Conservation (phyloP, 1,140 invertebrate species). For the Pissodes strobi region DNA sequence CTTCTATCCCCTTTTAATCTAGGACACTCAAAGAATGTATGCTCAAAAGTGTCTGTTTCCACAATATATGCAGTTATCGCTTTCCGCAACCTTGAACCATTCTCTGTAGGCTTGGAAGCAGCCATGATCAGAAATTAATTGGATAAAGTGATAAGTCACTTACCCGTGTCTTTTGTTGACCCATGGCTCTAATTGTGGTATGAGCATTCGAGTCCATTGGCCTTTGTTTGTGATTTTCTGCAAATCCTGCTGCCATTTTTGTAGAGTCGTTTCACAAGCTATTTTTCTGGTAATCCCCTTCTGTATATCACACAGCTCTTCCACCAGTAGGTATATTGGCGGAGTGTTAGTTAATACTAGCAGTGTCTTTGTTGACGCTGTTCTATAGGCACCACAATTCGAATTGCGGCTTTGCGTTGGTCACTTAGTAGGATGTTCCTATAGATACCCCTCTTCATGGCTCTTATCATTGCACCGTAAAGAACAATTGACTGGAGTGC, state of each 20-base stretch:
- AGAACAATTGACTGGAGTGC: slow-evolving; percentile 7
- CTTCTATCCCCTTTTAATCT: too few species aligned
- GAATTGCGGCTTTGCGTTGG: slow-evolving; percentile 8
- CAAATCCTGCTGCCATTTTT: slow-evolving; percentile 24
- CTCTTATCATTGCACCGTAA: not conserved
- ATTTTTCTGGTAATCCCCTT: too few species aligned
- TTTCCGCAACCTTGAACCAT: too few species aligned
- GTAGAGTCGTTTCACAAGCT: too few species aligned
- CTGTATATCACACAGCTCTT: too few species aligned
- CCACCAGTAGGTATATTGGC: not conserved
- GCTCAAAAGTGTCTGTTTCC: too few species aligned
- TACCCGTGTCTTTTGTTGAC: slow-evolving; percentile 31
- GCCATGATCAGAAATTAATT: slow-evolving; percentile 46
- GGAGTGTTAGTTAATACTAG: not conserved
- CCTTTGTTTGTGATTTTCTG: slow-evolving; percentile 27
- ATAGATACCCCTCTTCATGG: slow-evolving; percentile 5
- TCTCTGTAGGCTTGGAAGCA: slow-evolving; percentile 41
- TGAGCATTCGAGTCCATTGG: slow-evolving; percentile 22
- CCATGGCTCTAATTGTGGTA: slow-evolving; percentile 28
- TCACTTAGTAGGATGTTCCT: not conserved
- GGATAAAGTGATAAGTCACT: slow-evolving; percentile 41
- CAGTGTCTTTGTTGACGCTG: not conserved
- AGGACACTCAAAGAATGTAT: too few species aligned
- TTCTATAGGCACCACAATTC: slow-evolving; percentile 9
- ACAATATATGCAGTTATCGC: too few species aligned